These are phyloP conservation scores for Fregetta grallaria DNA, from an alignment of 2,113 vertebrate species.

Conservation along the genomic window DNA sequence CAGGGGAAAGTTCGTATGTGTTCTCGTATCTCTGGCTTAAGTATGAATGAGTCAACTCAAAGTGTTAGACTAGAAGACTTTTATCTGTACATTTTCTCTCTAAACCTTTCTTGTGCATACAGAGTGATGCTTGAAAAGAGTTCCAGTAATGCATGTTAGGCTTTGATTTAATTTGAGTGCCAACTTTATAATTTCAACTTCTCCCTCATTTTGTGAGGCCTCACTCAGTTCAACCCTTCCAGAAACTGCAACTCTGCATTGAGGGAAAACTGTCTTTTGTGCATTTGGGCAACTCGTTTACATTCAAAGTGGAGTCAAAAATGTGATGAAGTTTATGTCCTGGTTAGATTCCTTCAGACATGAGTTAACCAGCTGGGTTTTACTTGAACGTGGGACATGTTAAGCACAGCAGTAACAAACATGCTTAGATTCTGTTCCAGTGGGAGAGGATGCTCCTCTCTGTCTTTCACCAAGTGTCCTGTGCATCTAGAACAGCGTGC, in stretches of 20 bases:
- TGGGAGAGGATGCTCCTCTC: neutral
- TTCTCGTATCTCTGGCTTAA: neutral
- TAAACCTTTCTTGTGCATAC: neutral
- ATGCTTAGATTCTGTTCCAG: neutral
- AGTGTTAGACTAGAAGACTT: neutral
- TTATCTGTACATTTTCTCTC: neutral
- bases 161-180: neutral
- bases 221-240: neutral
- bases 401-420: neutral
- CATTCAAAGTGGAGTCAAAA: neutral
- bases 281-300: neutral
- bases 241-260: neutral
- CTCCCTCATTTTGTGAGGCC: neutral
- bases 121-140: neutral
- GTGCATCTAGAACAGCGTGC: neutral
- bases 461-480: rapidly evolving
- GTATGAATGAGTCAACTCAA: neutral
- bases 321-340: neutral
- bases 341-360: neutral
- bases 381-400: neutral
- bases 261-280: neutral
- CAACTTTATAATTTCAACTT: neutral
- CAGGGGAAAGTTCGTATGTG: neutral
- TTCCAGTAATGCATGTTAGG: neutral
- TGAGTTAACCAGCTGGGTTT: neutral